Conservation (phyloP, 2,797 vertebrate species). For the Momotus momota region DNA sequence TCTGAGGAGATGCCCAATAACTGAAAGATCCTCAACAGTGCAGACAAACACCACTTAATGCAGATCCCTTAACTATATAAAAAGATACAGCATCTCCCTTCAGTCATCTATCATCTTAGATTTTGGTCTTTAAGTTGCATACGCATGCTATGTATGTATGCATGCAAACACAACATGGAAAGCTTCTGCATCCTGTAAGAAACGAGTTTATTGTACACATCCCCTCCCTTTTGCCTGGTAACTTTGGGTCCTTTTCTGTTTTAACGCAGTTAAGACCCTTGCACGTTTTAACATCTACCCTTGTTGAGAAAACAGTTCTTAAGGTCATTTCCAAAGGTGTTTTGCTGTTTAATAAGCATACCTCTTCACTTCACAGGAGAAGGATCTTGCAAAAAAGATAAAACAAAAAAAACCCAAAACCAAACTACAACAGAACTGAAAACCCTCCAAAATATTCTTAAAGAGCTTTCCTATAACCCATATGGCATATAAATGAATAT, state of each 20-base stretch:
- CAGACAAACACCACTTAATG: background rate
- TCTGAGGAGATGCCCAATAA: background rate
- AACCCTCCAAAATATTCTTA: slow-evolving; percentile 22
- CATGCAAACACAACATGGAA: background rate
- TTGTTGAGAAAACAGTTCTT: background rate
- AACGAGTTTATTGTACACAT: background rate
- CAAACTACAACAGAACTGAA: slow-evolving; percentile 27
- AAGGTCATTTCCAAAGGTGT: slow-evolving; percentile 22
- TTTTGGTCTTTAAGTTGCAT: background rate
- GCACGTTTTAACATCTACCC: background rate
- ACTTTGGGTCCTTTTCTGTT: background rate
- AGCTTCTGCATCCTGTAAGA: background rate
- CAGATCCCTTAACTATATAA: background rate
- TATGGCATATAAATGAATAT: slow-evolving; percentile 44
- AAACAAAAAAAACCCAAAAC: background rate
- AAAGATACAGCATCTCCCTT: background rate
- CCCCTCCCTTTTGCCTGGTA: background rate
- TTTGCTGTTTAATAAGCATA: slow-evolving; percentile 50
- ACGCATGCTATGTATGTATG: rapidly evolving
- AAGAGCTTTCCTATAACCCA: slow-evolving; percentile 40
- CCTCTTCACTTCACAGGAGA: background rate
- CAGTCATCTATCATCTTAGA: background rate
- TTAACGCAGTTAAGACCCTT: background rate
- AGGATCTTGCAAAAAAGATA: background rate
- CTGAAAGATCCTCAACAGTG: background rate